Conservation (phyloP, 2,888 invertebrate genomes). For the Merodon equestris region DNA sequence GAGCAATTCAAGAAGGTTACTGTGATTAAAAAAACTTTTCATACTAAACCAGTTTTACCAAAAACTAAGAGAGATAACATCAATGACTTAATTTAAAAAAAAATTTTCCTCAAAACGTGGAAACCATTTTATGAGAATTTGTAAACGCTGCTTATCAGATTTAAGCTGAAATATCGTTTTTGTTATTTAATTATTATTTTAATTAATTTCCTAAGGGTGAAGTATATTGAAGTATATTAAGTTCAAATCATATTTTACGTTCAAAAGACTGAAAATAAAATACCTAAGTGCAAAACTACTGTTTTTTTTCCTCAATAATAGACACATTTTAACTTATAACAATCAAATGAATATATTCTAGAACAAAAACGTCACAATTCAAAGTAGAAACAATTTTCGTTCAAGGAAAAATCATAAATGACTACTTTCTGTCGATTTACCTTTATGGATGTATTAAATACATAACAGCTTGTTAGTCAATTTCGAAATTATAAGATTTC, state of each 20-base stretch:
- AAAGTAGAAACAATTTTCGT: too few relatives aligned
- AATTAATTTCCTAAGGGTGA: background rate
- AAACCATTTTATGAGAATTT: too few relatives aligned
- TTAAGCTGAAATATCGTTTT: background rate
- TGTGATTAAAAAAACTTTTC: slow-evolving; percentile 29
- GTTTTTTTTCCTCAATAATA: slow-evolving; percentile 31
- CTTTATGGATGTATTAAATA: slow-evolving; percentile 5
- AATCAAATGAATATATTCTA: slow-evolving; percentile 24
- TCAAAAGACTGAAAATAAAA: slow-evolving; percentile 23
- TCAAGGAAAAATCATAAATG: slow-evolving; percentile 12
- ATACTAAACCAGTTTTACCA: slow-evolving; percentile 3
- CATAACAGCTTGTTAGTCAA: too few relatives aligned
- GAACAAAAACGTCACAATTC: too few relatives aligned
- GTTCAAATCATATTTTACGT: background rate
- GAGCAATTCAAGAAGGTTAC: too few relatives aligned
- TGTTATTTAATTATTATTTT: background rate
- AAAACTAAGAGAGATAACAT: too few relatives aligned
- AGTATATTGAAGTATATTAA: background rate
- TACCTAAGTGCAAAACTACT: slow-evolving; percentile 24
- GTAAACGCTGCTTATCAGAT: background rate
- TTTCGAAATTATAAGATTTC: too few relatives aligned
- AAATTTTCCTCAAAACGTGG: too few relatives aligned
- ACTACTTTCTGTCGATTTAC: slow-evolving; percentile 3
- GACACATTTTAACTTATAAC: slow-evolving; percentile 32
- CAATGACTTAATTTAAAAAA: background rate